Conservation (phyloP, 2,888 invertebrate genomes). For the Diachrysia chrysitis region DNA sequence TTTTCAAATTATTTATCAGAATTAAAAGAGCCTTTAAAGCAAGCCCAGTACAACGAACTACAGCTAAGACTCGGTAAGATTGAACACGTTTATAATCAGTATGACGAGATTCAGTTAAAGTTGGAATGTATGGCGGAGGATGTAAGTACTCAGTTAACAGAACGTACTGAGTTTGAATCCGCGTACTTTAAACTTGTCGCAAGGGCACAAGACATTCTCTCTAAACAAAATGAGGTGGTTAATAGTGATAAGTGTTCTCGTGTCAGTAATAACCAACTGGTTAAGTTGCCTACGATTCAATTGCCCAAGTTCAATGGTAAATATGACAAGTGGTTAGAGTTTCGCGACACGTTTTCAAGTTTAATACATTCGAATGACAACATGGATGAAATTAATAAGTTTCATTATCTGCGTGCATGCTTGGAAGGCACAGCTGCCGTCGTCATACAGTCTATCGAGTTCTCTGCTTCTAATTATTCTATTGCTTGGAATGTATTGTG, state of each 20-base stretch:
- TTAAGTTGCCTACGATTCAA: slow-evolving; percentile 40
- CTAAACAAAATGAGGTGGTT: background rate
- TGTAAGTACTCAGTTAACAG: background rate
- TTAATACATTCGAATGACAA: slow-evolving; percentile 52
- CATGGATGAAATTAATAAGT: slow-evolving; percentile 55
- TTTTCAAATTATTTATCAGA: background rate
- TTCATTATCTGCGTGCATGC: slow-evolving; percentile 53
- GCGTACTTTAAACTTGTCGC: background rate
- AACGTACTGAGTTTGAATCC: background rate
- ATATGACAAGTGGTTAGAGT: slow-evolving; percentile 55
- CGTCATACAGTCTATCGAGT: slow-evolving; percentile 10
- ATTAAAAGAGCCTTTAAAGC: background rate
- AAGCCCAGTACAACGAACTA: background rate
- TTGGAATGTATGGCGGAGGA: background rate
- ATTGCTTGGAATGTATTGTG: slow-evolving; percentile 7
- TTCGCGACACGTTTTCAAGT: slow-evolving; percentile 50
- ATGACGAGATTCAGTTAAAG: background rate
- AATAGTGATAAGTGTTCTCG: background rate
- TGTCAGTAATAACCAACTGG: background rate
- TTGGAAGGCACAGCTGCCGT: slow-evolving; percentile 48
- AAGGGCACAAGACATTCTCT: background rate
- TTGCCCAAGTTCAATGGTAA: slow-evolving; percentile 51
- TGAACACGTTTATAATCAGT: background rate
- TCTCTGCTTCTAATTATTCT: slow-evolving; percentile 10
- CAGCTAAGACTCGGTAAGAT: background rate